phyloP scores from a whole-genome alignment of 2,113 vertebrate species.

The Ptilonorhynchus violaceus region DNA sequence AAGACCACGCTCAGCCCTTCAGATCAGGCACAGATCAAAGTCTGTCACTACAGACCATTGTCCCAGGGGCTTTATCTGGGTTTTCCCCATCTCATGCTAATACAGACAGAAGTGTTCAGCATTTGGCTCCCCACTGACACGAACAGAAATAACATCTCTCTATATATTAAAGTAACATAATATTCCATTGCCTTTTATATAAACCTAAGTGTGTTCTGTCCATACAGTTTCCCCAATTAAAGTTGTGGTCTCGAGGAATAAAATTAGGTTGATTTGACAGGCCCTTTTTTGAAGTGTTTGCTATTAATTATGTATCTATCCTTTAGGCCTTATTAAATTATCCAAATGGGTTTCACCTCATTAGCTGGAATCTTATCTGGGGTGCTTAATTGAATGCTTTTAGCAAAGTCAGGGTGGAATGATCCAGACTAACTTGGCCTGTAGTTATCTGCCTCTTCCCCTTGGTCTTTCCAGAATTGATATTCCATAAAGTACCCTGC shows the following conservation, averaged over 20 bases:
- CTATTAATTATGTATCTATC: background rate
- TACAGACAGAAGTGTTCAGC: background rate
- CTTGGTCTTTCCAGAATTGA: background rate
- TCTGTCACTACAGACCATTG: background rate
- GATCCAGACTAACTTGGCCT: background rate
- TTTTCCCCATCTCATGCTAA: background rate
- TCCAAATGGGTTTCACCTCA: background rate
- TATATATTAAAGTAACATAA: background rate
- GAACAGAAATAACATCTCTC: background rate
- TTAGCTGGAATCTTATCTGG: background rate
- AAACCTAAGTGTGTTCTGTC: background rate
- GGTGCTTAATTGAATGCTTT: background rate
- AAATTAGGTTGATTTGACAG: background rate
- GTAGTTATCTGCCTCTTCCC: background rate
- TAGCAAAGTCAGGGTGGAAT: background rate
- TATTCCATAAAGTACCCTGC: background rate
- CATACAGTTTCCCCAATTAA: background rate
- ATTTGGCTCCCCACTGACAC: background rate
- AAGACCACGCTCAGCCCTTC: background rate
- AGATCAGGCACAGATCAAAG: background rate
- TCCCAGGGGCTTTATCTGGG: background rate
- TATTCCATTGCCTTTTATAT: background rate
- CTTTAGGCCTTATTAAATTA: slow-evolving; percentile 4
- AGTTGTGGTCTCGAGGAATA: background rate
- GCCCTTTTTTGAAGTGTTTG: background rate